Evolutionary conservation across 1,140 invertebrate genomes (phyloP).

Genomic region (Hyphantria cunea): DNA sequence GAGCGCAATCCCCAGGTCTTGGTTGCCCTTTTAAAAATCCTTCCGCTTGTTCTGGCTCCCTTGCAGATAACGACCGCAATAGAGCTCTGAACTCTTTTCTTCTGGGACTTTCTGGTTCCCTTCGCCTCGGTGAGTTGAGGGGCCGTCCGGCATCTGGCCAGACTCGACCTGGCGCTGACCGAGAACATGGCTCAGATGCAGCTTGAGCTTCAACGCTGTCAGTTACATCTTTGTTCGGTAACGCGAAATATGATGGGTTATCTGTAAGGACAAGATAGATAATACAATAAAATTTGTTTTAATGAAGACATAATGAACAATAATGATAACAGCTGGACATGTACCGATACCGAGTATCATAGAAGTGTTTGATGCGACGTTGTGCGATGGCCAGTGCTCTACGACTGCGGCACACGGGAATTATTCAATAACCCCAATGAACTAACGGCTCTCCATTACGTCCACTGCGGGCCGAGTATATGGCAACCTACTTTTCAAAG

Average conservation of each 20-base stretch:
- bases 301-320: neutral
- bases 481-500: constrained; percentile 73
- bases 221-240: constrained; percentile 73
- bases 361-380: constrained; percentile 38
- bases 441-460: constrained; percentile 74
- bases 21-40: constrained; percentile 79
- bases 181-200: constrained; percentile 56
- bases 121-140: constrained; percentile 58
- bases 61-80: constrained; percentile 76
- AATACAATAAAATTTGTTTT: neutral
- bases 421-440: constrained; percentile 79
- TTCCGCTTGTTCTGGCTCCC: constrained; percentile 74
- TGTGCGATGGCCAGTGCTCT: constrained; percentile 44
- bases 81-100: constrained; percentile 79
- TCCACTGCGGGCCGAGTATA: constrained; percentile 57
- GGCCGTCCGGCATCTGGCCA: constrained; percentile 61
- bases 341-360: constrained; percentile 56
- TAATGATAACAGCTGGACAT: neutral
- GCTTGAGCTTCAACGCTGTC: constrained; percentile 47
- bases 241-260: constrained; percentile 83
- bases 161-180: constrained; percentile 65
- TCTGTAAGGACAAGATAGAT: constrained; percentile 62
- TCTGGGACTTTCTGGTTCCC: constrained; percentile 66
- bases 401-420: constrained; percentile 61
- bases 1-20: constrained; percentile 71